Base-by-base conservation (phyloP, 2,113 vertebrate species). In the Pterocles gutturalis region DNA sequence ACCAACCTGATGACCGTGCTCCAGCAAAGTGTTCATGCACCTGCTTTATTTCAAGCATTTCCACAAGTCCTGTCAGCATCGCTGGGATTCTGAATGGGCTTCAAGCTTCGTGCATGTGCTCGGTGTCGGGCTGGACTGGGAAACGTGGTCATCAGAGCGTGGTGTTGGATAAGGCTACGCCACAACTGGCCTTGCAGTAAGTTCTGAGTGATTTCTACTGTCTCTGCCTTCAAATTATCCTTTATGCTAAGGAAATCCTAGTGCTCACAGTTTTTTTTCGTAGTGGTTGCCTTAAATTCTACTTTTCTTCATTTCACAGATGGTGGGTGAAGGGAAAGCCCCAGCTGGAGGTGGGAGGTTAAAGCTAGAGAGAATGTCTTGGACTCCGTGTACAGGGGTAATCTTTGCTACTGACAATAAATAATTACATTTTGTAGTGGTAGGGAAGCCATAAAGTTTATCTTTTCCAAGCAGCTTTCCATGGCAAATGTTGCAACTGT, bases 401-500 rank as follows among this genome's bases (percentile, higher is more conserved):
- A 96, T 95, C 88, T 87, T 34, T 71, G 57, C 90, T 87, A 64
- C 83, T 83, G 93, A 85, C 64, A 45, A 12, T 4, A 77, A 94
- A 28, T 58, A 34, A 93, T 75, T 87, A 89, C 89, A 90, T 94
- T 96, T 83, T 71, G 49, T 78, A 26, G 69, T 24, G 36, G 19
- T 53, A 61, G 49, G 48, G 92, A 79, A 78, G 65, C 51, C 41
- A 7, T 36, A 29, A 46, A 62, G 54, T 73, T 89, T 92, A 92
- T 96, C 96, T 92, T 85, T 85, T 43, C 75, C 54, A 11, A 92
- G 91, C 45, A 60, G 65, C 81, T 89, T 89, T 75, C 58, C 2
- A 1, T 26, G 61, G 85, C 65, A 90, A 93, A 75, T 93, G 90
- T 97, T 97, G 91, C 97, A 96, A 92, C 28, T 92, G 51, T 86